phyloP scores from a whole-genome alignment of 2,113 vertebrate species.

The Cololabis saira region DNA sequence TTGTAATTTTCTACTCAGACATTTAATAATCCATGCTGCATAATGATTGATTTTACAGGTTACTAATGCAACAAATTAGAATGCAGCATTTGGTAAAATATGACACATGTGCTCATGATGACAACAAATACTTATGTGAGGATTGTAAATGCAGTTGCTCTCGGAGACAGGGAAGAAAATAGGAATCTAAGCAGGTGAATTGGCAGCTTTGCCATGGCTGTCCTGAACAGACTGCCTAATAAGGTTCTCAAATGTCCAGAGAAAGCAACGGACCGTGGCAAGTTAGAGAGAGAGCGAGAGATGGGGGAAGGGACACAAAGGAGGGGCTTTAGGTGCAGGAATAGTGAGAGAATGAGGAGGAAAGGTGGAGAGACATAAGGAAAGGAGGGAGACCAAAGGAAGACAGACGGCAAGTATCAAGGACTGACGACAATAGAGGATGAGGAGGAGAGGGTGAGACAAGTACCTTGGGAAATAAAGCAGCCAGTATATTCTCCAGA shows the following conservation, averaged over 20 bases:
- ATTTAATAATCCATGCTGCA: constrained; percentile 25
- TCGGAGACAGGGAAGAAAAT: constrained; percentile 61
- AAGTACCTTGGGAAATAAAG: constrained; percentile 72
- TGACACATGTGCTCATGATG: constrained; percentile 42
- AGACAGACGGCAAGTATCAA: constrained; percentile 27
- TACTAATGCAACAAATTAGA: constrained; percentile 10
- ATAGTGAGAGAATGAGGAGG: constrained; percentile 14
- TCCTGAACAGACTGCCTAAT: constrained; percentile 75
- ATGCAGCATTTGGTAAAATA: constrained; percentile 27
- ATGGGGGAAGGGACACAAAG: constrained; percentile 20
- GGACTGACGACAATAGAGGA: constrained; percentile 54
- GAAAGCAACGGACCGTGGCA: constrained; percentile 40
- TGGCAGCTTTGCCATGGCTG: constrained; percentile 63
- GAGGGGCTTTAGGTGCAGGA: constrained; percentile 29
- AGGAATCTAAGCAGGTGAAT: constrained; percentile 73
- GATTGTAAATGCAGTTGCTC: constrained; percentile 67
- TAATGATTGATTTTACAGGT: constrained; percentile 27
- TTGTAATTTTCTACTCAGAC: constrained; percentile 1
- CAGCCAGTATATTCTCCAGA: constrained; percentile 67
- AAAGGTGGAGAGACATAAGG: constrained; percentile 24
- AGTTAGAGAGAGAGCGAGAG: constrained; percentile 19
- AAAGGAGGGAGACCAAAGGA: constrained; percentile 9
- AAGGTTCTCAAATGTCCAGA: constrained; percentile 69
- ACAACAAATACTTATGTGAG: constrained; percentile 60
- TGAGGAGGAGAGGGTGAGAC: constrained; percentile 52